Conservation (phyloP, 2,888 invertebrate genomes). For the Hypolimnas misippus region DNA sequence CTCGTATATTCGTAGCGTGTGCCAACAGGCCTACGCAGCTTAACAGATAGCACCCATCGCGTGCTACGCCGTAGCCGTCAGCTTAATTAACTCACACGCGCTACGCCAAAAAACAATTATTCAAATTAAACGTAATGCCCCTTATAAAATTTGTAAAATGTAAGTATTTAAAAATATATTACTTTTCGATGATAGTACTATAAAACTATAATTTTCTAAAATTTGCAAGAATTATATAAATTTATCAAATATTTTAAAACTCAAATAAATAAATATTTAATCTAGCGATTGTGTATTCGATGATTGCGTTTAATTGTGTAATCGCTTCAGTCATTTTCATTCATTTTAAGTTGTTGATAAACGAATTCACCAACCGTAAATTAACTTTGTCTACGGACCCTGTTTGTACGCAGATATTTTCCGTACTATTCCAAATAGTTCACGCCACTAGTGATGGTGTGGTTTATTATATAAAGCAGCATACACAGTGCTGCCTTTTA, state of each 20-base stretch:
- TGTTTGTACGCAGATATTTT: no score
- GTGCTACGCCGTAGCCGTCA: slow-evolving; percentile 65
- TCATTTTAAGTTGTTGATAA: not conserved
- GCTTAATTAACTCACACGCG: slow-evolving; percentile 20
- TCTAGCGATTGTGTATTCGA: no score
- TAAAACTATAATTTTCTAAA: no score
- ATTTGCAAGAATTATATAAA: no score
- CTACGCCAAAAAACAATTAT: slow-evolving; percentile 22
- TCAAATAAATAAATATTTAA: no score
- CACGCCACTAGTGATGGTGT: slow-evolving; percentile 3
- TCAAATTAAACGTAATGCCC: slow-evolving; percentile 25
- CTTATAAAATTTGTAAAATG: no score
- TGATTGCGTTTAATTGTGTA: no score
- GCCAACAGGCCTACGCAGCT: slow-evolving; percentile 74
- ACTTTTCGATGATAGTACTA: no score
- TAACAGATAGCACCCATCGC: slow-evolving; percentile 59
- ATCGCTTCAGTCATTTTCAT: slow-evolving; percentile 10
- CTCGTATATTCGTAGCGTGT: slow-evolving; percentile 70
- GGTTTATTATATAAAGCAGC: slow-evolving; percentile 8
- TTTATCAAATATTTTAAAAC: no score
- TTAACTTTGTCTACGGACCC: no score
- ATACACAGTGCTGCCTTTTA: slow-evolving; percentile 33
- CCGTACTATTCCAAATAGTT: not conserved
- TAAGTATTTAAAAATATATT: no score
- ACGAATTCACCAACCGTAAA: no score